Evolutionary conservation across 2,797 vertebrate species (phyloP), one percentile per base, ranked within the genome.

Genomic region (Poecilia velifera): DNA sequence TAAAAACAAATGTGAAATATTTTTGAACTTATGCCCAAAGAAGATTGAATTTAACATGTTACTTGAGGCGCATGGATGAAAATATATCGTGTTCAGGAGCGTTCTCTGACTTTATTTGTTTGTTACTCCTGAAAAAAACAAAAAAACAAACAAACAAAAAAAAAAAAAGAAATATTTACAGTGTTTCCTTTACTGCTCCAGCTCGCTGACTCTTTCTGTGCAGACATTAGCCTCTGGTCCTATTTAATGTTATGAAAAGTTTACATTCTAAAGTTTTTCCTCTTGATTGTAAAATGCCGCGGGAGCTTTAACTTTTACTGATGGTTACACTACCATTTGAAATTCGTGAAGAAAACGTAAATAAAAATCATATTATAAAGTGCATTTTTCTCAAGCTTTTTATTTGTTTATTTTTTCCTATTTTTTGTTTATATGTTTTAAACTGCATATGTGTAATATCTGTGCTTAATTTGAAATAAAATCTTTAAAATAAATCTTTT

Each of bases 311-410:
- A 86, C 88, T 77, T 94, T 86, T 85, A 76, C 84, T 83, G 86
- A 76, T 91, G 84, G 81, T 89, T 83, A 76, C 73, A 86, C 82
- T 81, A 84, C 85, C 41, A 73, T 90, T 89, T 87, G 89, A 74
- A 91, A 83, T 82, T 92, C 95, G 90, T 91, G 90, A 90, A 92
- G 64, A 90, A 85, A 81, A 82, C 80, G 88, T 82, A 84, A 94
- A 94, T 95, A 95, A 95, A 95, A 72, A 76, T 77, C 76, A 86
- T 90, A 91, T 87, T 84, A 80, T 80, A 71, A 85, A 36, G 51
- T 85, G 59, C 70, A 62, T 62, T 46, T 80, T 13, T 86, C 68
- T 86, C 1, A 1, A 8, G 45, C 4, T 55, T 9, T 49, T 71
- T 45, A 43, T 68, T 41, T 0, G 1, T 49, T 47, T 36, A 2